Base-by-base conservation (phyloP, 2,113 vertebrate species). In the Pachycephala philippinensis region DNA sequence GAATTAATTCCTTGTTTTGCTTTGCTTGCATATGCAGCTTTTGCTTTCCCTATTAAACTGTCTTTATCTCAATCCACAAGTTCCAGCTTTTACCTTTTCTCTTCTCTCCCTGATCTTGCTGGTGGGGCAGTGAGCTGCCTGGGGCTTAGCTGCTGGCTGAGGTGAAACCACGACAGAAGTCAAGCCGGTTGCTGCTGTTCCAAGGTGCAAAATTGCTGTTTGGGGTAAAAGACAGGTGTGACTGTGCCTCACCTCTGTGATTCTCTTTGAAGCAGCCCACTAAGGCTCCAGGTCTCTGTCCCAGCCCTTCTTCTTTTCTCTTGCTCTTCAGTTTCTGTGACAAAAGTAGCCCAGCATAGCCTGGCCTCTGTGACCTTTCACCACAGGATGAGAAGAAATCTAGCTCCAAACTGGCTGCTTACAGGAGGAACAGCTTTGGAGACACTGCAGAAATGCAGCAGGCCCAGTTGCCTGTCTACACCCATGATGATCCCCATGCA, bases 401-500 rank as follows among this genome's bases (percentile, higher is more conserved):
- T 40, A 35, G 39, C 69, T 50, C 40, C 45, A 30, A 37, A 69
- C 7, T 78, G 23, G 8, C 52, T 84, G 68, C 30, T 74, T 26
- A 10, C 15, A 19, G 8, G 37, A 87, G 31, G 11, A 52, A 17
- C 0, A 1, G 40, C 52, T 80, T 28, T 80, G 19, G 23, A 61
- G 45, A 15, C 4, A 1, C 4, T 49, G 30, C 28, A 31, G 45
- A 56, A 52, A 31, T 37, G 17, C 14, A 49, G 26, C 45, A 50
- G 23, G 20, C 18, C 21, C 23, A 16, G 10, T 1, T 71, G 65
- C 60, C 4, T 37, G 12, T 20, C 31, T 26, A 50, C 61, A 74
- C 3, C 28, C 28, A 7, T 2, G 17, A 40, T 8, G 10, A 30
- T 53, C 30, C 24, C 21, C 9, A 2, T 2, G 7, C 2, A 47